Conservation (phyloP, 2,113 vertebrate species). For the Tylochromis polylepis region DNA sequence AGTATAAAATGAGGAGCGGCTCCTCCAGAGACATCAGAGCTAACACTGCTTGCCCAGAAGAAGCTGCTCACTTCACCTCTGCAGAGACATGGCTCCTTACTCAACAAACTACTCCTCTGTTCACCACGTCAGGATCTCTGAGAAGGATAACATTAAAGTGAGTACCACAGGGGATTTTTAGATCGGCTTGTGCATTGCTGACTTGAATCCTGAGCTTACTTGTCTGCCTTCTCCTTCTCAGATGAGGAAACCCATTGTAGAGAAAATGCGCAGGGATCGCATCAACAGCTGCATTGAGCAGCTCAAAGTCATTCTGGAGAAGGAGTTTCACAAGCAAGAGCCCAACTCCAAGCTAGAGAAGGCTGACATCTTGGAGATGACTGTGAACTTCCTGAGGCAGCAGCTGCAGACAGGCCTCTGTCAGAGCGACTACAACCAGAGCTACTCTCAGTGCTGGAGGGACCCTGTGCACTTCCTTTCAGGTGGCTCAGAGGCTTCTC, state of each 20-base stretch:
- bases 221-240: constrained; percentile 26
- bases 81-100: constrained; percentile 67
- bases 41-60: constrained; percentile 12
- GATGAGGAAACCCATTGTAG: constrained; percentile 84
- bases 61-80: constrained; percentile 13
- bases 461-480: constrained; percentile 78
- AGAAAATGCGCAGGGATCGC: constrained; percentile 85
- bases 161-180: neutral
- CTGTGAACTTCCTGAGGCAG: constrained; percentile 79
- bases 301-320: constrained; percentile 79
- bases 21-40: constrained; percentile 53
- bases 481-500: constrained; percentile 50
- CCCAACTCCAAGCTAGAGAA: constrained; percentile 85
- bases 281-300: constrained; percentile 81
- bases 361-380: constrained; percentile 85
- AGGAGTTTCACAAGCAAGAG: constrained; percentile 81
- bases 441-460: constrained; percentile 78
- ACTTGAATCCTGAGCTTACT: neutral
- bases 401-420: constrained; percentile 60
- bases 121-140: constrained; percentile 41
- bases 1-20: constrained; percentile 67
- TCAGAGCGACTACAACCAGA: constrained; percentile 68
- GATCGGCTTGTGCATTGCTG: neutral
- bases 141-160: constrained; percentile 68
- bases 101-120: constrained; percentile 40